phyloP scores from a whole-genome alignment of 2,113 vertebrate genomes.

The Apistogramma diplotaenia region DNA sequence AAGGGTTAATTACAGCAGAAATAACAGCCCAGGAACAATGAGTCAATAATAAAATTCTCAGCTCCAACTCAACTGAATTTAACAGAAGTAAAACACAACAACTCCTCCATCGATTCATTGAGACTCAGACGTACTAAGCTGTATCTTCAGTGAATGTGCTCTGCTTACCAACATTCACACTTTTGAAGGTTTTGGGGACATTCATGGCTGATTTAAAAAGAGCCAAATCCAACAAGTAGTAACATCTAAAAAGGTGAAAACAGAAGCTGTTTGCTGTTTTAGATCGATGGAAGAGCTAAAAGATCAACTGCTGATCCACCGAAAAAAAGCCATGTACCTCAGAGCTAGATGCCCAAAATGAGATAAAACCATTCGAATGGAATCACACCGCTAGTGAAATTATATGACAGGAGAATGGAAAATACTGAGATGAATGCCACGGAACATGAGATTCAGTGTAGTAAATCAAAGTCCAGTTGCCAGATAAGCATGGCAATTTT shows the following conservation, averaged over 20 bases:
- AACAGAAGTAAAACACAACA: not conserved
- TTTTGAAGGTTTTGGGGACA: not conserved
- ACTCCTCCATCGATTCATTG: not conserved
- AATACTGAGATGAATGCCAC: not conserved
- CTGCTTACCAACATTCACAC: not conserved
- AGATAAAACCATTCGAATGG: not conserved
- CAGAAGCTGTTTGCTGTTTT: not conserved
- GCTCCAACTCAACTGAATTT: not conserved
- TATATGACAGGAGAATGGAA: not conserved
- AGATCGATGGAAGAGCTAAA: not conserved
- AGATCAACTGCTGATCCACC: not conserved
- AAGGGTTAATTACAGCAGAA: not conserved
- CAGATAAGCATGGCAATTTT: conserved; percentile 42
- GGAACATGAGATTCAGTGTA: not conserved
- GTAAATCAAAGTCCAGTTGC: conserved; percentile 18
- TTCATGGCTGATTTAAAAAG: not conserved
- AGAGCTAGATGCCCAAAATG: not conserved
- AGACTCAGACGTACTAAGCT: not conserved
- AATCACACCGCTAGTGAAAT: not conserved
- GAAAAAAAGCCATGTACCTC: not conserved
- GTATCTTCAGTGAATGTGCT: not conserved
- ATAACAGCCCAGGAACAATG: not conserved
- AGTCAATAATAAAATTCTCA: not conserved
- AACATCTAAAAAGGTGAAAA: not conserved
- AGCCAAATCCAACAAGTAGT: not conserved